Conservation (phyloP, 2,888 invertebrate species). For the Troides helena region DNA sequence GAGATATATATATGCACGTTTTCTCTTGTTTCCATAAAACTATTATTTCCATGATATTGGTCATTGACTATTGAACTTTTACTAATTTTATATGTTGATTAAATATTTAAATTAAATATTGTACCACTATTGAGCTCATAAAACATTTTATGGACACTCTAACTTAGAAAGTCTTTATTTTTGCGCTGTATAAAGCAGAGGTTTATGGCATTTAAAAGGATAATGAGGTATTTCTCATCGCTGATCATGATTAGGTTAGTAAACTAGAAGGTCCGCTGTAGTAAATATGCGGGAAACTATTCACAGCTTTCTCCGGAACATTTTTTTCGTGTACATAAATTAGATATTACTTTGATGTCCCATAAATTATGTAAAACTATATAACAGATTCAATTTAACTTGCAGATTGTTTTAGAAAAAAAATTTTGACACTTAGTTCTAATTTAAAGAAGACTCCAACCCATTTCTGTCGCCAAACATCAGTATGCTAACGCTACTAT, state of each 20-base stretch:
- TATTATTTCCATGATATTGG: background rate
- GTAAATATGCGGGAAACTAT: conserved; percentile 6
- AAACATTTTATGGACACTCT: conserved; percentile 8
- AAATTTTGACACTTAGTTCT: background rate
- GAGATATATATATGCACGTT: background rate
- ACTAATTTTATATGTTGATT: no score
- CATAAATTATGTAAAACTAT: no score
- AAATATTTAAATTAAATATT: no score
- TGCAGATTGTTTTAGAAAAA: background rate
- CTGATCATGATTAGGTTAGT: background rate
- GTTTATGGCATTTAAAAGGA: background rate
- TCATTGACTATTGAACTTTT: background rate
- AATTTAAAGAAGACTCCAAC: background rate
- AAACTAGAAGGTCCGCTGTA: conserved; percentile 1
- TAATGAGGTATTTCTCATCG: background rate
- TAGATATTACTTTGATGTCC: no score
- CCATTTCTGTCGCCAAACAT: no score
- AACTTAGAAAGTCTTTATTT: conserved; percentile 17
- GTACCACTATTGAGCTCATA: background rate
- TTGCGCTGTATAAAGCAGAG: conserved; percentile 5
- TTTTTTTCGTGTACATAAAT: background rate
- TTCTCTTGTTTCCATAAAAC: background rate
- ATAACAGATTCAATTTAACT: no score
- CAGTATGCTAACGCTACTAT: no score
- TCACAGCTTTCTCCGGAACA: conserved; percentile 11